phyloP scores from a whole-genome alignment of 2,888 invertebrate species.

The Chrysina gloriosa region DNA sequence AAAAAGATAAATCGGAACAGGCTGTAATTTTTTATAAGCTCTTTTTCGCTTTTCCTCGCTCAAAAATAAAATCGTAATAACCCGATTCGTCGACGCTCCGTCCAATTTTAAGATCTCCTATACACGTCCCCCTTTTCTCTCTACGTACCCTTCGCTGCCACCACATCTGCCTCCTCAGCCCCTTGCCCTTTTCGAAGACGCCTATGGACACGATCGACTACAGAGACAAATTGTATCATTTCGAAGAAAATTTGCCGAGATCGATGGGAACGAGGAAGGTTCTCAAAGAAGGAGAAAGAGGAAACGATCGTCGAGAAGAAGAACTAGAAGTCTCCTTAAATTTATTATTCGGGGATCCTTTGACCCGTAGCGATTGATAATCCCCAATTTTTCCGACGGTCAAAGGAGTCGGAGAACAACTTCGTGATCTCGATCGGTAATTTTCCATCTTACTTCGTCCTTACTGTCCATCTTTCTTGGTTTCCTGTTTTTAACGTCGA shows the following conservation, averaged over 20 bases:
- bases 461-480: no score
- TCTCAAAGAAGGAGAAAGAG: background rate
- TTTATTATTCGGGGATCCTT: conserved; percentile 34
- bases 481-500: background rate
- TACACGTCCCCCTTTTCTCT: background rate
- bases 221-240: conserved; percentile 19
- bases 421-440: background rate
- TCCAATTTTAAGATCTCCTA: no score
- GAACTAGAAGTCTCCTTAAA: conserved; percentile 19
- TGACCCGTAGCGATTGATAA: conserved; percentile 31
- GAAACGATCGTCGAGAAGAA: background rate
- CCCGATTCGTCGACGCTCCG: background rate
- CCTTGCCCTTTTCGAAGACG: background rate
- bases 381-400: conserved; percentile 24
- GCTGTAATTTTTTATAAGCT: background rate
- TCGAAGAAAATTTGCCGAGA: conserved; percentile 5
- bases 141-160: no score
- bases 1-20: background rate
- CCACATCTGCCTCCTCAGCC: no score
- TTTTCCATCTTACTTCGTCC: background rate
- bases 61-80: no score
- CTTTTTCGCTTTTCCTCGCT: no score
- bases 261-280: background rate
- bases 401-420: background rate
- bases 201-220: no score